Conservation (phyloP, 64 coral and sea anemone species). For the Stichodactyla helianthus region DNA sequence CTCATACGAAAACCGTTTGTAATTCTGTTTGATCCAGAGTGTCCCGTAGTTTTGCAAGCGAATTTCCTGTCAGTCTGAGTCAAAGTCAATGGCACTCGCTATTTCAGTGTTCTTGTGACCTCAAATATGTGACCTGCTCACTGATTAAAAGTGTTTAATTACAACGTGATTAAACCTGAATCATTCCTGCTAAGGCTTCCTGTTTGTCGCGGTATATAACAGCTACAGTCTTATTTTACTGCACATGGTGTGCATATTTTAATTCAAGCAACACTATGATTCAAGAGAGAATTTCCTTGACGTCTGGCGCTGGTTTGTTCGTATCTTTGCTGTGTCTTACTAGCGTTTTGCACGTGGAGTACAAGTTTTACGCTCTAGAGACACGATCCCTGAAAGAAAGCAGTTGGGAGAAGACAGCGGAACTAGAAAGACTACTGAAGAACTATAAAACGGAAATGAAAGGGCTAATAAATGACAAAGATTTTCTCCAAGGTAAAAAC, state of each 20-base stretch:
- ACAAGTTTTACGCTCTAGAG: neutral
- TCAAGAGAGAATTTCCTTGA: neutral
- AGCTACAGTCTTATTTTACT: too few relatives aligned
- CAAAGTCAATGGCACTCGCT: too few relatives aligned
- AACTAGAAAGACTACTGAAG: neutral
- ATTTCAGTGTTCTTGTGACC: too few relatives aligned
- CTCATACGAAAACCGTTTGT: too few relatives aligned
- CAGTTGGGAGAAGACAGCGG: neutral
- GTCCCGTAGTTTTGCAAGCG: too few relatives aligned
- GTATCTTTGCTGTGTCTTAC: neutral
- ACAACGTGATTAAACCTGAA: too few relatives aligned
- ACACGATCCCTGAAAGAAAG: neutral
- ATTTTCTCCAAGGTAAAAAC: neutral
- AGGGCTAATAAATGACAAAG: neutral
- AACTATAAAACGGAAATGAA: neutral
- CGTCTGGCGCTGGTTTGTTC: neutral
- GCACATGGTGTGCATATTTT: neutral
- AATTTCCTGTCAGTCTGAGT: too few relatives aligned
- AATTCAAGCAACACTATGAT: neutral
- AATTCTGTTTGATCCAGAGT: too few relatives aligned
- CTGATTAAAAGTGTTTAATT: too few relatives aligned
- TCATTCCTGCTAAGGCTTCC: too few relatives aligned
- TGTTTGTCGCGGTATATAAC: too few relatives aligned
- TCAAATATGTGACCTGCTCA: too few relatives aligned
- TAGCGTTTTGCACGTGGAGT: slow-evolving; percentile 1